Conservation (phyloP, 2,797 vertebrate species). For the Nyctalus aviator region DNA sequence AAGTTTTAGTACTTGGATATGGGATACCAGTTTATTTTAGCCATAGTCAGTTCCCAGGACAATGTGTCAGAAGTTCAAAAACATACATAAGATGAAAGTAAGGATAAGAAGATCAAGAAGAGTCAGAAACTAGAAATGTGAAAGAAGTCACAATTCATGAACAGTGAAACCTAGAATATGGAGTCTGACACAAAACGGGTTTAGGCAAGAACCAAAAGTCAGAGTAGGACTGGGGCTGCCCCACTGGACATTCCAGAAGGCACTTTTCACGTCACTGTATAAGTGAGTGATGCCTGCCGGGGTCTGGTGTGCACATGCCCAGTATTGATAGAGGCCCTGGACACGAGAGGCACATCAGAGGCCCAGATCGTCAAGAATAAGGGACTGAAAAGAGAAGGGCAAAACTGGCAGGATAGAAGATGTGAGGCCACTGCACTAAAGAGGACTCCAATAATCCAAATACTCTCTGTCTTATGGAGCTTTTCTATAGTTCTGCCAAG, state of each 20-base stretch:
- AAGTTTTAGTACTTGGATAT: not conserved
- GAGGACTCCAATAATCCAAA: not conserved
- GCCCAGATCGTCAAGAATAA: not conserved
- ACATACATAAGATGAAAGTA: not conserved
- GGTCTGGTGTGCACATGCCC: not conserved
- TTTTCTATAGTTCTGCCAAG: not conserved
- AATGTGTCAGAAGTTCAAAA: conserved; percentile 33
- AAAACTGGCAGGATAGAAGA: not conserved
- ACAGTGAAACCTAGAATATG: not conserved
- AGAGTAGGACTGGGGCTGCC: not conserved
- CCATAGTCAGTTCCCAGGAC: not conserved
- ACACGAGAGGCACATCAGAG: not conserved
- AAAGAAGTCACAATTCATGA: conserved; percentile 21
- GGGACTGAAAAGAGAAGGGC: not conserved
- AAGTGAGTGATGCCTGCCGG: not conserved
- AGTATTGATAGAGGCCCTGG: not conserved
- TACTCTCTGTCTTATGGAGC: not conserved
- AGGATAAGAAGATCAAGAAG: conserved; percentile 37
- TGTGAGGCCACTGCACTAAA: not conserved
- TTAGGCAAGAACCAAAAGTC: not conserved
- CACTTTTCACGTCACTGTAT: not conserved
- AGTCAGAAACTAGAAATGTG: conserved; percentile 13
- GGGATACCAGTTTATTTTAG: conserved; percentile 14
- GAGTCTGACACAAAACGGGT: not conserved
- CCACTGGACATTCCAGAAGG: not conserved